Percentiles rank a stretch among this genome's conserved stretches.
phyloP scores from a whole-genome alignment of 2,888 invertebrate species.

The Pocota personata region DNA sequence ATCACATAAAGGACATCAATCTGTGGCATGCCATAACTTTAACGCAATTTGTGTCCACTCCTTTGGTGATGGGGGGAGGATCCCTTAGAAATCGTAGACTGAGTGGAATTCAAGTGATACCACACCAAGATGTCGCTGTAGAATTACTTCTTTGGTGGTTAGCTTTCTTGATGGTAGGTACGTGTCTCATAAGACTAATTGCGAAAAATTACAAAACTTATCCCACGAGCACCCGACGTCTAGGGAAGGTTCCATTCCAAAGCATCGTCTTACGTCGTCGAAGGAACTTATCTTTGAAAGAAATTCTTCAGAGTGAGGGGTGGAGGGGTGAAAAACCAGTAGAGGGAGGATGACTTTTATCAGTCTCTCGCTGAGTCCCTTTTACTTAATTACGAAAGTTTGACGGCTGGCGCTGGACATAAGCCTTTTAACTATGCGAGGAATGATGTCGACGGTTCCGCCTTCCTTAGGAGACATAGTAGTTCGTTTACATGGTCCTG shows the following conservation, averaged over 20 bases:
- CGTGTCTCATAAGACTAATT: conserved; percentile 72
- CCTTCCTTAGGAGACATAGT: neutral
- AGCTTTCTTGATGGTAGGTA: conserved; percentile 49
- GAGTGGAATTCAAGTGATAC: conserved; percentile 22
- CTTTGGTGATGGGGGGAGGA: neutral
- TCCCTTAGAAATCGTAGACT: conserved; percentile 4
- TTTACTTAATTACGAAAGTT: conserved; percentile 63
- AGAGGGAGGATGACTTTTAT: conserved; percentile 12
- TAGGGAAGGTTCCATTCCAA: neutral
- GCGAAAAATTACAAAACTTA: conserved; percentile 71
- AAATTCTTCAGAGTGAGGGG: neutral
- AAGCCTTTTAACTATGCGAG: conserved; percentile 45
- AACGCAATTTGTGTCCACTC: conserved; percentile 63
- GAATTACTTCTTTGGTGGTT: conserved; percentile 46
- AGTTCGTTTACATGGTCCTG: neutral
- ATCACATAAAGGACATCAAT: conserved; percentile 71
- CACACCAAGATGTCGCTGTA: neutral
- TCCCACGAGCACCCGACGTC: conserved; percentile 23
- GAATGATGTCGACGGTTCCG: conserved; percentile 11
- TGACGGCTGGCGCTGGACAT: conserved; percentile 30
- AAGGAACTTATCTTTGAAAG: conserved; percentile 4
- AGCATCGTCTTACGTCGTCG: conserved; percentile 16
- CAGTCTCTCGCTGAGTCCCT: neutral
- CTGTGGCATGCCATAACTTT: conserved; percentile 62
- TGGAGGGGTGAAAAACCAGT: neutral